Conservation (phyloP, 2,888 invertebrate genomes). For the Phortica magna region DNA sequence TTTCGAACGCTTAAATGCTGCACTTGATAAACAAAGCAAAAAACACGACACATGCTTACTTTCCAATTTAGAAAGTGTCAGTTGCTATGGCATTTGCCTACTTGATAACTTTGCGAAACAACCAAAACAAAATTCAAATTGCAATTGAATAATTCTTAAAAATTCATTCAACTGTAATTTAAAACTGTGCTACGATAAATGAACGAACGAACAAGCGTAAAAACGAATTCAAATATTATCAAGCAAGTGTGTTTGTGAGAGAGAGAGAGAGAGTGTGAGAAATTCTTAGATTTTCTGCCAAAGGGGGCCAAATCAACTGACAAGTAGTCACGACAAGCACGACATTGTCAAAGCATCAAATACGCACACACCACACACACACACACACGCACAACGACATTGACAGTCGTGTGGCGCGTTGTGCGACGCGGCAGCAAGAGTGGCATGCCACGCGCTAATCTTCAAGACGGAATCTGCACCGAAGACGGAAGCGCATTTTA, state of each 20-base stretch:
- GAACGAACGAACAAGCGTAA: background rate
- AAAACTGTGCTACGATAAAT: constrained; percentile 3
- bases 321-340: constrained; percentile 9
- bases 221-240: constrained; percentile 16
- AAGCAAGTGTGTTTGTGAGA: too few species aligned
- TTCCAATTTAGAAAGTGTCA: too few species aligned
- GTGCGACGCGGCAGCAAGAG: constrained; percentile 27
- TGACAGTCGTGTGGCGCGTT: background rate
- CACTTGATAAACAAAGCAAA: too few species aligned
- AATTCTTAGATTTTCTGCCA: background rate
- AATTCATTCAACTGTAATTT: constrained; percentile 28
- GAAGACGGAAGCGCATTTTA: constrained; percentile 45
- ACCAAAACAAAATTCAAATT: background rate
- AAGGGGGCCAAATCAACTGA: constrained; percentile 21
- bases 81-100: too few species aligned
- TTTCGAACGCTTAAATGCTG: too few species aligned
- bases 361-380: constrained; percentile 31
- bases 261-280: background rate
- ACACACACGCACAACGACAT: constrained; percentile 24
- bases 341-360: constrained; percentile 18
- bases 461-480: constrained; percentile 19
- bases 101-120: too few species aligned
- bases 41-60: too few species aligned
- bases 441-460: constrained; percentile 25
- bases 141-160: constrained; percentile 4